A percentile compares a stretch with the other conserved stretches of the same genome.
Conservation (phyloP, 1,140 invertebrate species). For the Eriosoma lanigerum region DNA sequence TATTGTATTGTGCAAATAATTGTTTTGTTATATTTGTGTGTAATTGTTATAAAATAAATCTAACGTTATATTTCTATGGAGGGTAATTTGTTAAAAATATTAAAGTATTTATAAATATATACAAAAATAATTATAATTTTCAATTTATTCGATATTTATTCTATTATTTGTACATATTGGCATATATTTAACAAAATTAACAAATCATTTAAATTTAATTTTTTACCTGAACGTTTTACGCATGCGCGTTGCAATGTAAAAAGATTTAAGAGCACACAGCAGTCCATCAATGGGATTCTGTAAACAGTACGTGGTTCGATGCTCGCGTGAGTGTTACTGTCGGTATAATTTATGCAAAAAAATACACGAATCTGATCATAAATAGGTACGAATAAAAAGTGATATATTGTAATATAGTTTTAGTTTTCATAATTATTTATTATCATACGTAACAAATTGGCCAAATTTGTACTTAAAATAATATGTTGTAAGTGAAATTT, state of each 20-base stretch:
- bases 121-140: neutral
- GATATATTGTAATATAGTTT: slow-evolving; percentile 19
- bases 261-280: slow-evolving; percentile 26
- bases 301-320: slow-evolving; percentile 41
- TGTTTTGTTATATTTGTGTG: no score
- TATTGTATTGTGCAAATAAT: no score
- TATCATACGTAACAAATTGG: slow-evolving; percentile 26
- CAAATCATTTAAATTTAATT: no score
- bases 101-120: no score
- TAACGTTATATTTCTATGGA: no score
- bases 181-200: neutral
- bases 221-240: slow-evolving; percentile 13
- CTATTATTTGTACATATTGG: neutral
- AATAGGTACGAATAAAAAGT: neutral
- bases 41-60: no score
- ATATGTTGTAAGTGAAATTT: slow-evolving; percentile 1
- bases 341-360: slow-evolving; percentile 16
- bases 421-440: neutral
- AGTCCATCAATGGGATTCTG: slow-evolving; percentile 42
- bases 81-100: no score
- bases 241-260: slow-evolving; percentile 16
- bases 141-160: neutral
- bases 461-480: no score
- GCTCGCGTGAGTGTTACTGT: slow-evolving; percentile 33
- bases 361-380: neutral